These are phyloP conservation scores for Arvicola amphibius DNA, from an alignment of 2,797 vertebrate genomes.

Conservation along the genomic window DNA sequence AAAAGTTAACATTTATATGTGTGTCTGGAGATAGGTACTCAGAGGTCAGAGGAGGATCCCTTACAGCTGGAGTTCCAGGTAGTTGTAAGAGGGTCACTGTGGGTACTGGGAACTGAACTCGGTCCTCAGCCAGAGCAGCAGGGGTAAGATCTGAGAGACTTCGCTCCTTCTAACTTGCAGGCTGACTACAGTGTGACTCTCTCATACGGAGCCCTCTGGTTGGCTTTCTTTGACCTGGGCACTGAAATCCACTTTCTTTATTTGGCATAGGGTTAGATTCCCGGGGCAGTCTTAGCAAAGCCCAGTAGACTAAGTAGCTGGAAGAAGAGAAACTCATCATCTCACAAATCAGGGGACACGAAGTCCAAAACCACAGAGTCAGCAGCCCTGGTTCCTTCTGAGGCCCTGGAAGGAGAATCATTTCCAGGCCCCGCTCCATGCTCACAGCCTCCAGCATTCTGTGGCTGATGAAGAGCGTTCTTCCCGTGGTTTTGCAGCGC, in stretches of 20 bases:
- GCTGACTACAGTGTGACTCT: fast-evolving
- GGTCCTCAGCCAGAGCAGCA: neutral
- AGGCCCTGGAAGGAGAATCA: neutral
- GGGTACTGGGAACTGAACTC: neutral
- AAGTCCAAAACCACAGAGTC: neutral
- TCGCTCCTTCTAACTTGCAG: neutral
- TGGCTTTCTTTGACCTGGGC: neutral
- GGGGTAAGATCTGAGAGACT: neutral
- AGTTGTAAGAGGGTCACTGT: neutral
- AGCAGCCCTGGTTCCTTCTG: neutral
- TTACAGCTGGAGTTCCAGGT: neutral
- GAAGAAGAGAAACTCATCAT: neutral
- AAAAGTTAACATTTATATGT: neutral
- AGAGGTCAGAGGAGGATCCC: neutral
- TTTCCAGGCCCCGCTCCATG: neutral
- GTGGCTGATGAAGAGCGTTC: neutral
- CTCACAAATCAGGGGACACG: neutral
- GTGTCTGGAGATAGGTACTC: neutral
- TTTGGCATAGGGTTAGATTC: neutral
- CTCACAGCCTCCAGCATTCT: neutral
- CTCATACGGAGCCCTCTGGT: neutral
- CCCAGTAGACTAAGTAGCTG: neutral
- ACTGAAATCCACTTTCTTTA: neutral
- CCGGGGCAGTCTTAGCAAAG: neutral
- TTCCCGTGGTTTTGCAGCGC: neutral